phyloP scores from a whole-genome alignment of 2,888 invertebrate genomes.

The Bibio marci region DNA sequence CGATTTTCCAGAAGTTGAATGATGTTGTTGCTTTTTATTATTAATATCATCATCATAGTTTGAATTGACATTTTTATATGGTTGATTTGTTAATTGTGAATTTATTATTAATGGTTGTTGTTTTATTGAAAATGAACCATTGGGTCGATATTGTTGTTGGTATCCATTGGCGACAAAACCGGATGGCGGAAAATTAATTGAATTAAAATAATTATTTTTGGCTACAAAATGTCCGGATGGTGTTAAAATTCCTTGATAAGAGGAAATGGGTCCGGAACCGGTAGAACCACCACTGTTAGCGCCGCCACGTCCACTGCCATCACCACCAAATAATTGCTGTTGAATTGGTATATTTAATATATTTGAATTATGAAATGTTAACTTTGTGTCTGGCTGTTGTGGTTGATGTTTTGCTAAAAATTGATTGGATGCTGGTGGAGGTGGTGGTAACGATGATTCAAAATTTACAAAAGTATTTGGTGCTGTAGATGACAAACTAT shows the following conservation, averaged over 20 bases:
- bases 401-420: no score
- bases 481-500: no score
- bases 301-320: no score
- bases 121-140: neutral
- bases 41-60: neutral
- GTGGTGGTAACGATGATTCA: conserved; percentile 1
- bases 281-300: no score
- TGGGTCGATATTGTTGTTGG: neutral
- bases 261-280: neutral
- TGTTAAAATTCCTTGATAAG: conserved; percentile 1
- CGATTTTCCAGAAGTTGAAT: neutral
- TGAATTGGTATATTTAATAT: neutral
- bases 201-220: conserved; percentile 2
- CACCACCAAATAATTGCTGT: neutral
- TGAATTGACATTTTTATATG: neutral
- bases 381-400: neutral
- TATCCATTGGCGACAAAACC: neutral
- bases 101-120: neutral
- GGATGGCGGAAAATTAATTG: conserved; percentile 1
- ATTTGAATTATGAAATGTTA: conserved; percentile 1
- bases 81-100: neutral
- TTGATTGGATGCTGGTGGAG: neutral
- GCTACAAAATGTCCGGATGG: conserved; percentile 4
- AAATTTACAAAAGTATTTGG: neutral
- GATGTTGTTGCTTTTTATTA: neutral